Conservation (phyloP, 1,140 invertebrate species). For the Chionoecetes opilio region DNA sequence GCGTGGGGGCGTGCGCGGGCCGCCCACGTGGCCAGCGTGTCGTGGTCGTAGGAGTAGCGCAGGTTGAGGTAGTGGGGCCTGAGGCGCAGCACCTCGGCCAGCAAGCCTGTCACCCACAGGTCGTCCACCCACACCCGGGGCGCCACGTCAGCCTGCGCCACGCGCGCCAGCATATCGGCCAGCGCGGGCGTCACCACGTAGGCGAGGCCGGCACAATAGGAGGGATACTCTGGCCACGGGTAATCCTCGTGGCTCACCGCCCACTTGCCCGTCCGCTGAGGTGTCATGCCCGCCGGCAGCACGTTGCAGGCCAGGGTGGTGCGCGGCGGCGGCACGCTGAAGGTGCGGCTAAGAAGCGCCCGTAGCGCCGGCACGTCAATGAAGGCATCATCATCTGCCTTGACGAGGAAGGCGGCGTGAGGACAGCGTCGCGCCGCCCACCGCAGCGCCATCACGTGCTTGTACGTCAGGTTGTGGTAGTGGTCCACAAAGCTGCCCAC, state of each 20-base stretch:
- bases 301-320: constrained; percentile 83
- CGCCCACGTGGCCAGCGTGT: constrained; percentile 82
- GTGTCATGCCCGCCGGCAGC: constrained; percentile 82
- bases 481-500: constrained; percentile 84
- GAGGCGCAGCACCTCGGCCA: constrained; percentile 82
- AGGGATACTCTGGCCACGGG: constrained; percentile 82
- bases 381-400: constrained; percentile 86
- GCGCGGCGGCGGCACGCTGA: constrained; percentile 76
- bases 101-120: constrained; percentile 85
- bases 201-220: constrained; percentile 85
- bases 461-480: constrained; percentile 85
- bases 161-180: constrained; percentile 83
- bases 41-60: constrained; percentile 83
- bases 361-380: constrained; percentile 85
- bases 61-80: constrained; percentile 83
- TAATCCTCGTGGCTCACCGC: constrained; percentile 83
- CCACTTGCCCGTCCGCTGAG: constrained; percentile 84
- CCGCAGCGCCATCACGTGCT: constrained; percentile 85
- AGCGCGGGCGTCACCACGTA: constrained; percentile 83
- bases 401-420: constrained; percentile 84
- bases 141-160: constrained; percentile 81
- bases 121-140: constrained; percentile 86
- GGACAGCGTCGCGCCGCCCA: constrained; percentile 84
- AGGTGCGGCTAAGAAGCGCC: constrained; percentile 82
- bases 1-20: constrained; percentile 33